Evolutionary conservation across 2,888 invertebrate species (phyloP), one percentile per base, ranked within the genome.

Genomic region (Pycnomerus fuliginosus): DNA sequence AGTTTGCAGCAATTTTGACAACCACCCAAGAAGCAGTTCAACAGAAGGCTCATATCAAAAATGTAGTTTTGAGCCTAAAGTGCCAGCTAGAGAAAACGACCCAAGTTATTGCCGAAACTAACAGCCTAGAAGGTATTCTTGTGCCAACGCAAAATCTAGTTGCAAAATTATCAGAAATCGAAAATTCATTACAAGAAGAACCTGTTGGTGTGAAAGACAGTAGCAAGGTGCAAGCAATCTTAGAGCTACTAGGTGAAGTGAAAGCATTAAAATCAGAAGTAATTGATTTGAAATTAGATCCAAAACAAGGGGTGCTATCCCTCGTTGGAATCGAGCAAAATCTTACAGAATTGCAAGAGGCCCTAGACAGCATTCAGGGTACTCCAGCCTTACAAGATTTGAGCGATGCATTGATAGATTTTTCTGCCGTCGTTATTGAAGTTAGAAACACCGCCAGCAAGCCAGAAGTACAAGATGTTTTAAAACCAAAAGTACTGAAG

Each of bases 401-500:
- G n/a, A n/a, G n/a, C n/a, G n/a, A n/a, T 16, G 39, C 51, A 16
- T 7, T 51, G n/a, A 13, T 49, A 25, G 39, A 44, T 25, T 38
- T 55, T 23, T 14, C 43, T 11, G 30, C 44, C 3, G 17, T 52
- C n/a, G 29, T 45, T 16, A 38, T 50, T 3, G 34, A 46, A 16
- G 37, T 16, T 5, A 12, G 23, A 30, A 35, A 29, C 29, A 12
- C 23, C n/a, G 1, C 48, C 0, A 28, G 46, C 4, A 52, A 48
- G 30, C 47, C 50, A 32, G 41, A 55, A 30, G 24, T 45, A n/a
- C n/a, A n/a, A n/a, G 38, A 48, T 45, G 14, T 20, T 30, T 49
- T 52, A 32, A 50, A 48, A 30, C 25, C 53, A 15, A 42, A 52
- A 36, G 24, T 55, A 16, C 42, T 45, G 23, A 48, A 41, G 29